phyloP scores from a whole-genome alignment of 1,140 invertebrate species.

The Cyclina sinensis region DNA sequence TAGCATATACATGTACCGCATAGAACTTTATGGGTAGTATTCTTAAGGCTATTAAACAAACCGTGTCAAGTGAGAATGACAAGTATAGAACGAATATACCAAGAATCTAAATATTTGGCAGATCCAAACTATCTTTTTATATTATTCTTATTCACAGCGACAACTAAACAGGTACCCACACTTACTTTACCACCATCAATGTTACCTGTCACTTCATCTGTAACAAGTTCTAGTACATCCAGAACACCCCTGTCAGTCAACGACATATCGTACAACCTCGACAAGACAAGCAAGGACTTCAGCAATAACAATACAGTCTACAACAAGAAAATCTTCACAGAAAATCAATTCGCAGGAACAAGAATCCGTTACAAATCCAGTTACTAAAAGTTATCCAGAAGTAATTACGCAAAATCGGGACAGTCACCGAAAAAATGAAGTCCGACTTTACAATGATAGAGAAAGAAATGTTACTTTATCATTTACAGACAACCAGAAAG shows the following conservation, averaged over 20 bases:
- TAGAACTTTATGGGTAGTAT: no score
- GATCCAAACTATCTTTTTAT: no score
- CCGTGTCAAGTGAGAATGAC: no score
- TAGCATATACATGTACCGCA: no score
- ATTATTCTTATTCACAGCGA: no score
- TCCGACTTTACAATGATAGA: not conserved
- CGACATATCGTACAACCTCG: not conserved
- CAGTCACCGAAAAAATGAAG: not conserved
- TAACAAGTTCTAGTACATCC: not conserved
- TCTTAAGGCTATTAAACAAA: no score
- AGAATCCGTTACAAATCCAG: not conserved
- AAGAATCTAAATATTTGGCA: no score
- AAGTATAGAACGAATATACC: no score
- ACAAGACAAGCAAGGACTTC: not conserved
- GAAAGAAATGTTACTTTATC: not conserved
- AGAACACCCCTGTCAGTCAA: not conserved
- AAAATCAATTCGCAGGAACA: not conserved
- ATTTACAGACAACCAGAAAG: not conserved
- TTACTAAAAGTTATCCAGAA: not conserved
- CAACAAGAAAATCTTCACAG: constrained; percentile 1
- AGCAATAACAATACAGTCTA: not conserved
- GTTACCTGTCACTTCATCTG: not conserved
- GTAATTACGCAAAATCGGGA: not conserved
- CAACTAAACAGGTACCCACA: no score
- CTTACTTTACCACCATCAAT: no score